Evolutionary conservation across 2,113 vertebrate genomes (phyloP).

Genomic region (Lophotis ruficrista): DNA sequence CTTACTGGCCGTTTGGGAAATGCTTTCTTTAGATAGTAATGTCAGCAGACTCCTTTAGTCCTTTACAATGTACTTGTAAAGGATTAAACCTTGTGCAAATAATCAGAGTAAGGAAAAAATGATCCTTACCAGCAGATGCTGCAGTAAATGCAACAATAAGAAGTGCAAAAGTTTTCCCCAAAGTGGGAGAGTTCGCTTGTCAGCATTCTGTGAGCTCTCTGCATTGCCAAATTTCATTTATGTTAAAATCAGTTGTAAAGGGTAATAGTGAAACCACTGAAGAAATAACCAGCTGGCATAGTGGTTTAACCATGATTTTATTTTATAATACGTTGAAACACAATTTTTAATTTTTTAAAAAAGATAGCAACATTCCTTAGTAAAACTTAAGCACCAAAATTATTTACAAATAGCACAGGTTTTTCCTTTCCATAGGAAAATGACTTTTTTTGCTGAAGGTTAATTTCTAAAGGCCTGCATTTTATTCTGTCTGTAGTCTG

Average conservation of each 20-base stretch:
- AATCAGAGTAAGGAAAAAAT: neutral
- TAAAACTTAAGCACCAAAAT: neutral
- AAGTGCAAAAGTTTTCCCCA: neutral
- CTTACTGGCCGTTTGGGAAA: neutral
- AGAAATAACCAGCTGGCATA: neutral
- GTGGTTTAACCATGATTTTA: conserved; percentile 7
- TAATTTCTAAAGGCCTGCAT: conserved; percentile 29
- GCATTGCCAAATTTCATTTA: neutral
- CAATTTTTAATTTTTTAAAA: neutral
- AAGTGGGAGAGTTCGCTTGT: neutral
- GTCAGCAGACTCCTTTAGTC: neutral
- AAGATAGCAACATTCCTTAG: neutral
- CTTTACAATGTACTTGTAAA: neutral
- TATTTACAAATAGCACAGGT: neutral
- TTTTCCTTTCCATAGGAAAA: neutral
- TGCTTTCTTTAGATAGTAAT: neutral
- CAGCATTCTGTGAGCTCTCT: neutral
- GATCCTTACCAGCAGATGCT: neutral
- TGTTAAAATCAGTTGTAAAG: neutral
- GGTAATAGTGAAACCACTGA: neutral
- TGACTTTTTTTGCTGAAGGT: neutral
- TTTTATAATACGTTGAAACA: neutral
- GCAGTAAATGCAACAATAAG: neutral
- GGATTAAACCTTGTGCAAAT: neutral
- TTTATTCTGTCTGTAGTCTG: conserved; percentile 48